Percentiles rank a stretch among this genome's conserved stretches.
Conservation (phyloP, 2,888 invertebrate species). For the Drosophila prolongata region DNA sequence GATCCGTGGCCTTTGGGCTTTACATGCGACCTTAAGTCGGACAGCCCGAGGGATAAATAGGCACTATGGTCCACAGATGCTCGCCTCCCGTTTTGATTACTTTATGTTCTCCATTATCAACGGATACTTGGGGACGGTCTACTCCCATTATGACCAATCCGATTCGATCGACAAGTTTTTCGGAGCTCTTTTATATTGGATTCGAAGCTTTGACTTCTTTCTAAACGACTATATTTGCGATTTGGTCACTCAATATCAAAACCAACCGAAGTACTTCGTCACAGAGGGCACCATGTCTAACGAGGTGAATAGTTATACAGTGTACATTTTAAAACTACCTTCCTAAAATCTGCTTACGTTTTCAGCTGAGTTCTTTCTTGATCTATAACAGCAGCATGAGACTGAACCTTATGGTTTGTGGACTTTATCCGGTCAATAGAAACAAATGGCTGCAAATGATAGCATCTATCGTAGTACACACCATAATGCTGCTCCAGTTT, state of each 20-base stretch:
- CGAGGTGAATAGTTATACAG: constrained; percentile 16
- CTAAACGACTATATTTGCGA: constrained; percentile 55
- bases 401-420: constrained; percentile 48
- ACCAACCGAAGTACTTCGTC: not conserved
- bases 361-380: constrained; percentile 48
- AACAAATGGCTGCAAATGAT: constrained; percentile 50
- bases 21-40: constrained; percentile 9
- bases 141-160: fast-evolving
- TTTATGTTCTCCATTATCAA: constrained; percentile 11
- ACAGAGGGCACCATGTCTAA: constrained; percentile 23
- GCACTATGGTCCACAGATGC: constrained; percentile 40
- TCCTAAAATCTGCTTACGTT: not conserved
- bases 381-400: constrained; percentile 41
- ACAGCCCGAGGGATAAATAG: constrained; percentile 5
- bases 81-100: constrained; percentile 34
- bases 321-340: too few relatives aligned
- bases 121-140: constrained; percentile 11
- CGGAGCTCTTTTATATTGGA: not conserved
- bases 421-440: constrained; percentile 50
- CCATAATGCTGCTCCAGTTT: constrained; percentile 52
- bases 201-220: constrained; percentile 46
- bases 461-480: constrained; percentile 22
- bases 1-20: constrained; percentile 22
- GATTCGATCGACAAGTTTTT: fast-evolving
- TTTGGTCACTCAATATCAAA: constrained; percentile 43